Evolutionary conservation across 2,888 invertebrate genomes (phyloP), one percentile per base, ranked within the genome.

Genomic region (Synanthedon vespiformis): DNA sequence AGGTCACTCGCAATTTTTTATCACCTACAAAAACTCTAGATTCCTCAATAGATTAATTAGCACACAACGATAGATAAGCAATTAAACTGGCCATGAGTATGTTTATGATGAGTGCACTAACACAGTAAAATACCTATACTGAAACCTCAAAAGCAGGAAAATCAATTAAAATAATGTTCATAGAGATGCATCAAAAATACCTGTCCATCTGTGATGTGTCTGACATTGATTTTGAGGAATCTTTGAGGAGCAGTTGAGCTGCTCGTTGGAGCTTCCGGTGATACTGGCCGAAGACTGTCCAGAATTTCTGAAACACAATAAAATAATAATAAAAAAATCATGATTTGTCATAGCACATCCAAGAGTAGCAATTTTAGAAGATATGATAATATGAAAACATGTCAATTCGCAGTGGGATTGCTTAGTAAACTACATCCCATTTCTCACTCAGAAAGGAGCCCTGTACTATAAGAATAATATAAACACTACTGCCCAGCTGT

Each of bases 181-280:
- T 51, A 40, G 13, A 34, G 10, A 16, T n/a, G n/a, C n/a, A 49
- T 48, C 6, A 11, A 48, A 51, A 22, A 53, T 69, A 92, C 91
- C 90, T 96, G 95, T 66, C 97, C 95, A 87, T 97, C 95, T 55
- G 97, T 95, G 77, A 97, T 95, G 80, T 97, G 95, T 58, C 95
- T 90, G 54, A 95, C 95, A 78, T 96, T 95, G 72, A 97, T 96
- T 88, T 96, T 96, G 68, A 97, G 91, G 87, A 96, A 96, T 63
- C 94, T 90, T 80, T 94, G 92, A 63, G 93, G 93, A 55, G 91
- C 91, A 58, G 89, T 89, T 65, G 91, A 90, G 66, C 80, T 85
- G 66, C 80, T 85, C 56, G 86, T 67, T 48, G 91, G 92, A 12
- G 94, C 93, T 74, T 95, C 95, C 1, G 95, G 95, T 40, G 95